Evolutionary conservation across 2,888 invertebrate species (phyloP), one percentile per base, ranked within the genome.

Genomic region (Chaitophorus viminalis): DNA sequence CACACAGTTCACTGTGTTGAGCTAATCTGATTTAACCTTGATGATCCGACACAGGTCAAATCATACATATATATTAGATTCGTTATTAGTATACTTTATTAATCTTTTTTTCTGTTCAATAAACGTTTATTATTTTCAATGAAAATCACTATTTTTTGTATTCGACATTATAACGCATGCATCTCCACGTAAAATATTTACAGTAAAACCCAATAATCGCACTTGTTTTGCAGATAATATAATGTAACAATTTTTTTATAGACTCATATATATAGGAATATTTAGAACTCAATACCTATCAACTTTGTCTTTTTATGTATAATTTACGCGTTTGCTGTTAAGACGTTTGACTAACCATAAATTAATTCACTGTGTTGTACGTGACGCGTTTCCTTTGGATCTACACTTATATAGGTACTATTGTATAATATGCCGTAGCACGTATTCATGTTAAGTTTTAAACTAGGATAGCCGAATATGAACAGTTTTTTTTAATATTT

Each of bases 341-440:
- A n/a, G n/a, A n/a, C 52, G 25, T 60, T 25, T 14, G 78, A 81
- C 39, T 81, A 68, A 81, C 46, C 46, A 68, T 68, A 46, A 68
- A 68, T 68, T 81, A 65, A 81, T 68, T 79, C 78, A 65, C 36
- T 39, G 68, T 21, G 46, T 39, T 18, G 21, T 77, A 79, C 65
- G 65, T 29, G 25, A 65, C 68, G 68, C 29, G 81, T 81, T 81
- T 68, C 68, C 39, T 81, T 81, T 81, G 68, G 36, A 81, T 68
- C 31, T 31, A 5, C 14, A 72, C 6, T 4, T 60, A 78, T 25
- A 29, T 25, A 60, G 60, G 60, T 60, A 60, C 60, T 46, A n/a
- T n/a, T 46, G 46, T 46, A 31, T 29, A 68, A 79, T 65, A 68
- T 81, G 81, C 81, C 21, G 65, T 68, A n/a, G 81, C 81, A 81